Base-by-base conservation (phyloP, 2,888 invertebrate species). In the Pammene aurita region DNA sequence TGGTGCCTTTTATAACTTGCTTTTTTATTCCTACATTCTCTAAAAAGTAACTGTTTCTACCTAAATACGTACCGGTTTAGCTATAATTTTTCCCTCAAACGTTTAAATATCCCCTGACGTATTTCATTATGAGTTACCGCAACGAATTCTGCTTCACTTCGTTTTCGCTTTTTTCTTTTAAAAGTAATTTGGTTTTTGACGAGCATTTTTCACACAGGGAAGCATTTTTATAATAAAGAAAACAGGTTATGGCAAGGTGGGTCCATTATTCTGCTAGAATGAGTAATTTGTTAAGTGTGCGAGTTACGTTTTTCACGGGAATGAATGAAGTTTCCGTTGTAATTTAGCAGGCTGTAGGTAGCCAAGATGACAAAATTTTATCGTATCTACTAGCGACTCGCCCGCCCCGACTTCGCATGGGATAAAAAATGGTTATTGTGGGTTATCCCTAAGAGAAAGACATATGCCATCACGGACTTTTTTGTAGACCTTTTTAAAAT, bases 61-160 rank as follows among this genome's bases (percentile, higher is more conserved):
- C 26, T 26, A 26, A 26, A 26, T 26, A 26, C 26, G 26, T 26
- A 26, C 61, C 50, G 38, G 38, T 35, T 26, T 6, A 9, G 48
- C 10, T 10, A 26, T 35, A 38, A 18, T 35, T 65, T 46, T 56
- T 44, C 46, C 11, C 35, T 56, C 46, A 61, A 70, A 50, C 60
- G 60, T 34, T 57, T 62, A 41, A 61, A 65, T 60, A 57, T 61
- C 46, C 52, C 48, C 61, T 66, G 65, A 70, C 70, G 50, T 70
- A 66, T 56, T 56, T 48, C 61, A 70, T 66, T 70, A 52, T 41
- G 46, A 66, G 41, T 18, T 48, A 44, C 44, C 26, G 35, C 14
- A 58, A 63, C 57, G 63, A 58, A 63, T 68, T 63, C 44, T 44
- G 44, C 57, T 63, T 63, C 57, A 57, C 48, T 56, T 52, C 63